Evolutionary conservation across 2,113 vertebrate genomes (phyloP), one percentile per base, ranked within the genome.

Genomic region (Megaleporinus macrocephalus): DNA sequence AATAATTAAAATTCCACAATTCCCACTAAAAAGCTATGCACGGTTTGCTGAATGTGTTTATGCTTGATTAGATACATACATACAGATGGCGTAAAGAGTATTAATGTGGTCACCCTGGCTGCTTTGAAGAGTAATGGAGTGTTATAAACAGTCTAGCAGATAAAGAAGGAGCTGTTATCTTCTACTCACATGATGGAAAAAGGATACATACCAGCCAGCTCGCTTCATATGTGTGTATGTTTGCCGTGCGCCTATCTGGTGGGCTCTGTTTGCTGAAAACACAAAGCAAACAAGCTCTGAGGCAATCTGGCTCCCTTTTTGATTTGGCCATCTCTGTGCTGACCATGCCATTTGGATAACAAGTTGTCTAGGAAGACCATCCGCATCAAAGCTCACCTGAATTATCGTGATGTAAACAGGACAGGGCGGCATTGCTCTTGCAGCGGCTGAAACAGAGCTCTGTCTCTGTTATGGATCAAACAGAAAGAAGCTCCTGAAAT

Each of bases 231-330:
- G 57, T 61, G 13, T 16, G 10, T 73, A 33, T 77, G 44, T 81
- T 79, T 84, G 69, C 33, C 76, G 78, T 69, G 62, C 24, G 20
- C 24, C 33, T 71, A 66, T 71, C 30, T 7, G 69, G 51, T 47
- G 30, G 36, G 44, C 62, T 59, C 65, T 59, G 65, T 69, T 62
- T 66, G 79, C 82, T 72, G 20, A 65, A 30, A 78, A 66, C 70
- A 29, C 61, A 78, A 88, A 62, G 83, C 78, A 87, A 83, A 87
- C 59, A 83, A 11, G 4, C 49, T 36, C 53, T 82, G 49, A 73
- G 36, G 49, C 49, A 51, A 82, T 69, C 29, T 27, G 41, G 47
- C 16, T 69, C 49, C 22, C 44, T 68, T 76, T 61, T 79, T 74
- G 55, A 77, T 55, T 27, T 63, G 1, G 24, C 20, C 15, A 22